Evolutionary conservation across 1,140 invertebrate genomes (phyloP), one percentile per base, ranked within the genome.

Genomic region (Metaphire vulgaris): DNA sequence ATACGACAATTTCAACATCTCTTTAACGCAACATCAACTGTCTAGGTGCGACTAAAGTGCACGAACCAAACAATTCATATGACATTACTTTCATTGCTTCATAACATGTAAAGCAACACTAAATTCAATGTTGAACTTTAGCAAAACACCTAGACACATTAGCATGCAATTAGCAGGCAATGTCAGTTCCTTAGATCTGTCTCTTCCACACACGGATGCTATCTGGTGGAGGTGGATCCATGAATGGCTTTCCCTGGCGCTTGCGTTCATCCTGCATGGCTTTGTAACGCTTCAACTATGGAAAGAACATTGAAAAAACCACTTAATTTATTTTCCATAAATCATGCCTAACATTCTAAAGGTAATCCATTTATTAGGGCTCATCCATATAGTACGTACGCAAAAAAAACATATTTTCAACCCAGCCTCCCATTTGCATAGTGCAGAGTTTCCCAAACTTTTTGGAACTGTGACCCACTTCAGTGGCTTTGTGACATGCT

Each of bases 121-220:
- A n/a, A n/a, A n/a, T n/a, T n/a, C n/a, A n/a, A n/a, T n/a, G n/a
- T n/a, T n/a, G n/a, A n/a, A n/a, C n/a, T n/a, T n/a, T n/a, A n/a
- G n/a, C n/a, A n/a, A n/a, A n/a, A n/a, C n/a, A n/a, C n/a, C n/a
- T n/a, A n/a, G n/a, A n/a, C n/a, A n/a, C n/a, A n/a, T n/a, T n/a
- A n/a, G n/a, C n/a, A n/a, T n/a, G n/a, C n/a, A n/a, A n/a, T n/a
- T n/a, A n/a, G n/a, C n/a, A n/a, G n/a, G n/a, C n/a, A n/a, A 56
- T 56, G 41, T 21, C 41, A 56, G 6, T 6, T 6, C 21, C 21
- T 56, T 56, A 56, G 6, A 56, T 56, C 21, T 56, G 41, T 56
- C 21, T 56, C 41, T 56, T 56, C 41, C 41, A 71, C 29, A 71
- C 29, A 28, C 72, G 30, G 56, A 73, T 73, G 72, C 72, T 73